Percentiles rank a stretch among this genome's conserved stretches.
These are phyloP conservation scores for Hypothenemus hampei DNA, from an alignment of 1,140 invertebrate genomes.

Conservation along the genomic window DNA sequence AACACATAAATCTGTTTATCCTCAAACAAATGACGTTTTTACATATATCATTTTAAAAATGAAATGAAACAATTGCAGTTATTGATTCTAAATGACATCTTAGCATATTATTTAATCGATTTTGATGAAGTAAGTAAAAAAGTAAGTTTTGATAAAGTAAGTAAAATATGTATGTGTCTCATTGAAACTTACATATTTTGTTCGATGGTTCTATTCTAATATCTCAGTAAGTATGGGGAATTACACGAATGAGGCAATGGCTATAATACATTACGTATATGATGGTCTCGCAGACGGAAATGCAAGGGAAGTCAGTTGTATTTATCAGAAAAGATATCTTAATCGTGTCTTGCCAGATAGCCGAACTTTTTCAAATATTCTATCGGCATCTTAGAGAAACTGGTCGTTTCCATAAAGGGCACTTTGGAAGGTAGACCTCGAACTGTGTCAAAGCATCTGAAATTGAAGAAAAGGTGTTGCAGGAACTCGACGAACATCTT, in stretches of 20 bases:
- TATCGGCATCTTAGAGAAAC: slow-evolving; percentile 5
- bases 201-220: no score
- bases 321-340: slow-evolving; percentile 17
- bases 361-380: neutral
- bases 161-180: neutral
- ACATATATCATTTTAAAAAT: no score
- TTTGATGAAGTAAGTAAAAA: no score
- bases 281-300: slow-evolving; percentile 13
- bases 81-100: no score
- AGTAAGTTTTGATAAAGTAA: no score
- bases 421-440: slow-evolving; percentile 5
- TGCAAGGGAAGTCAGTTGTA: slow-evolving; percentile 10
- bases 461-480: slow-evolving; percentile 19
- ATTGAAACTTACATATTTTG: neutral
- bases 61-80: no score
- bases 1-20: neutral
- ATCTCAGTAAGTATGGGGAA: neutral
- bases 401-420: slow-evolving; percentile 1
- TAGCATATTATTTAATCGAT: no score
- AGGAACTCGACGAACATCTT: no score
- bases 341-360: slow-evolving; percentile 12
- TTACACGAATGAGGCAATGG: neutral
- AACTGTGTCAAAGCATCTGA: slow-evolving; percentile 4
- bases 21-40: neutral
- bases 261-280: slow-evolving; percentile 10